Evolutionary conservation across 2,888 invertebrate genomes (phyloP), one percentile per base, ranked within the genome.

Genomic region (Macroteleia sp.): DNA sequence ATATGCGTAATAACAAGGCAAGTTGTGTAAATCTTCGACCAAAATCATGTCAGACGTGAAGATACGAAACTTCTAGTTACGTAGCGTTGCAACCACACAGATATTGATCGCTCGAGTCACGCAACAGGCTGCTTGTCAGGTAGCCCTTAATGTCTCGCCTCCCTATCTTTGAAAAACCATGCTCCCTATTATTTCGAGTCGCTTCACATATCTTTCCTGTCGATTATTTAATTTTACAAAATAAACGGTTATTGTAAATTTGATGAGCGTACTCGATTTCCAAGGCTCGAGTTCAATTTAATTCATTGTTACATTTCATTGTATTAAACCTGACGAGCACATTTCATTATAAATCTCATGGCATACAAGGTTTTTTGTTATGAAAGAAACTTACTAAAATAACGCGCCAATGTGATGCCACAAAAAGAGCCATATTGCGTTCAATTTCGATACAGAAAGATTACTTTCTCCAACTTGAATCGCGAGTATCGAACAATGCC

Each of bases 101-200:
- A 88, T 89, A 89, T 89, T 88, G 88, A 89, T 89, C 88, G 88
- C 77, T 36, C 73, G 66, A 86, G 87, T 88, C 88, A 88, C 88
- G 88, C 88, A 89, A 89, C 88, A 89, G 88, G 88, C 88, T 86
- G 88, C 87, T 74, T 73, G 77, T 86, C 85, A 85, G 85, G 41
- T 70, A 71, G 44, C 57, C 56, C 46, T 57, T 64, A 39, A 48
- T 62, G 67, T 50, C 67, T 75, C 66, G 50, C 42, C 34, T 50
- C 50, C 42, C 44, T 62, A 69, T 76, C 42, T 69, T 64, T 64
- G 52, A 64, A 76, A 77, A 77, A 70, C 34, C 28, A 50, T 19
- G 16, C 36, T 39, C n/a, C 25, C 25, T 44, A 75, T 61, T 56
- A 54, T 50, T 69, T 32, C 32, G 14, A 34, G n/a, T 56, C 25